Conservation (phyloP, 2,797 vertebrate genomes). For the Spinibarbus caldwelli region DNA sequence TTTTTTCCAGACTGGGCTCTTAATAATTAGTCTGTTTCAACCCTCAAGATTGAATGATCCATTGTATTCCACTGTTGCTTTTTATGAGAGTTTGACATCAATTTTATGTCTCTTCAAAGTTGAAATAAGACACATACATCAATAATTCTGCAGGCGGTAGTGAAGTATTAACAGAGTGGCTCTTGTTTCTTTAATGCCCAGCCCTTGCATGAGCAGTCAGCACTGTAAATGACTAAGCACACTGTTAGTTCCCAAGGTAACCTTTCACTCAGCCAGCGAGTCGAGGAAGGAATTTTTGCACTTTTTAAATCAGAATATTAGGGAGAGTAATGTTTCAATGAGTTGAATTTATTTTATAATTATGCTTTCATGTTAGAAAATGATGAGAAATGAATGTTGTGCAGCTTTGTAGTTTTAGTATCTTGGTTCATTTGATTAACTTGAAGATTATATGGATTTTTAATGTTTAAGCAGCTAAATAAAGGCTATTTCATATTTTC, state of each 20-base stretch:
- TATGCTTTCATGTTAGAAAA: not conserved
- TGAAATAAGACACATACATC: slow-evolving; percentile 18
- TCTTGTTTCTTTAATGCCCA: slow-evolving; percentile 55
- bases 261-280: slow-evolving; percentile 50
- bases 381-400: not conserved
- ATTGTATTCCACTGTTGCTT: not conserved
- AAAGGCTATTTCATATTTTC: not conserved
- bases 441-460: not conserved
- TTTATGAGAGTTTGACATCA: slow-evolving; percentile 30
- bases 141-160: slow-evolving; percentile 21
- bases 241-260: slow-evolving; percentile 54
- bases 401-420: not conserved
- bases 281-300: slow-evolving; percentile 37
- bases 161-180: slow-evolving; percentile 43
- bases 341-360: not conserved
- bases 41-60: slow-evolving; percentile 5
- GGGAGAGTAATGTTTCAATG: not conserved
- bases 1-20: not conserved
- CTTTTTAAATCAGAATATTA: slow-evolving; percentile 38
- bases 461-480: not conserved
- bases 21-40: not conserved
- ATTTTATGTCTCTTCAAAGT: slow-evolving; percentile 11
- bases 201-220: slow-evolving; percentile 24
- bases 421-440: not conserved
- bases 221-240: slow-evolving; percentile 62